Evolutionary conservation across 2,797 vertebrate species (phyloP).

Genomic region (Xenops minutus): DNA sequence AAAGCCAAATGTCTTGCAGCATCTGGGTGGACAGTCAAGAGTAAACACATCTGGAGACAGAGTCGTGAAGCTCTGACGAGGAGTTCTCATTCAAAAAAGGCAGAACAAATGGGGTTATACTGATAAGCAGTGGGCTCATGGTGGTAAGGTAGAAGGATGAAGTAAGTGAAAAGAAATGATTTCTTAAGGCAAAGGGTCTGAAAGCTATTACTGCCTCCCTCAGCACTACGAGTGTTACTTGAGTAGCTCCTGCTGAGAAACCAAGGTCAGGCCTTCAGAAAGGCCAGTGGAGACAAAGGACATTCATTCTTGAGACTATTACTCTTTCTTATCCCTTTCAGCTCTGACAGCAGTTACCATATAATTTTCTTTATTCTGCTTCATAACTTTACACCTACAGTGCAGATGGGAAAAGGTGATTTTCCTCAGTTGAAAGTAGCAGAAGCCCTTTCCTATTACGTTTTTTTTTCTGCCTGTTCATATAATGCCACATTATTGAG

Average conservation of each 20-base stretch:
- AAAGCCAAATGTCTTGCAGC: neutral
- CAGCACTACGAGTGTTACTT: neutral
- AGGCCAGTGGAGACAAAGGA: neutral
- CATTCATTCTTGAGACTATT: neutral
- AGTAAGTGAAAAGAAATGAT: neutral
- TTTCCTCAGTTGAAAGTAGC: neutral
- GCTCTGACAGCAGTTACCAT: neutral
- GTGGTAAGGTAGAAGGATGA: neutral
- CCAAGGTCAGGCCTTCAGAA: neutral
- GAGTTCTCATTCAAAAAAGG: neutral
- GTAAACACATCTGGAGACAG: neutral
- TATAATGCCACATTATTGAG: neutral
- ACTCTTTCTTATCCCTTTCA: neutral
- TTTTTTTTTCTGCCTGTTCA: neutral
- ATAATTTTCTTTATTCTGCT: neutral
- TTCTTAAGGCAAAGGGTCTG: neutral
- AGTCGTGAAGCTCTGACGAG: accelerated
- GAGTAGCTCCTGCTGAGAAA: neutral
- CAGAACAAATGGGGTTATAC: neutral
- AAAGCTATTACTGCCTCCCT: neutral
- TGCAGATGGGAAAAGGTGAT: neutral
- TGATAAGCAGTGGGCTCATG: accelerated
- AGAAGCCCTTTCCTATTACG: neutral
- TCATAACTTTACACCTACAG: neutral
- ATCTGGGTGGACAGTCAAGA: neutral